phyloP scores from a whole-genome alignment of 1,140 invertebrate species.

The Micrasema longulum region DNA sequence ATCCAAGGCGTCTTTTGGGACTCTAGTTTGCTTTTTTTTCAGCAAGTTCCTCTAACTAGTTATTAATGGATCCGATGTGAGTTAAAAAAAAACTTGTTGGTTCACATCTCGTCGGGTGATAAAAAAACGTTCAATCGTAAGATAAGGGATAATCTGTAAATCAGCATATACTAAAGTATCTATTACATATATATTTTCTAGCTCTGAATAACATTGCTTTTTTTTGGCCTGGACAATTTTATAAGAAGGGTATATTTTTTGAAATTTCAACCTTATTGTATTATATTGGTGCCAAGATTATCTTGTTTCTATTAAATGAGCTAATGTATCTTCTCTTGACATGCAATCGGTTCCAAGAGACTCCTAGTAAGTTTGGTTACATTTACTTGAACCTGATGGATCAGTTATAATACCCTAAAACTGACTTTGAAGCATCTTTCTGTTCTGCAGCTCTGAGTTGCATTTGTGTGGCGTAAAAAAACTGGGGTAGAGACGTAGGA shows the following conservation, averaged over 20 bases:
- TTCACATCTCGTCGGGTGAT: no score
- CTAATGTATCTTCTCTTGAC: conserved; percentile 2
- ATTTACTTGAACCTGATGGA: no score
- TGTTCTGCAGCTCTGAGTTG: conserved; percentile 1
- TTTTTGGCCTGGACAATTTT: conserved; percentile 5
- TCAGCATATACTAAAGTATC: no score
- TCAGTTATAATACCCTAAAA: not conserved
- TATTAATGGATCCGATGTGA: no score
- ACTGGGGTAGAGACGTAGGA: not conserved
- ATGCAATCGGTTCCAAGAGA: not conserved
- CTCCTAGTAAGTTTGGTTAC: not conserved
- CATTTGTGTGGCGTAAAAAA: not conserved
- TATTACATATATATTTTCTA: no score
- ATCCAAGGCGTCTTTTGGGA: no score
- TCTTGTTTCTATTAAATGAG: not conserved
- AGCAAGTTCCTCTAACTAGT: no score
- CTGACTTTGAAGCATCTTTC: not conserved
- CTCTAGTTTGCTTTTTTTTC: no score
- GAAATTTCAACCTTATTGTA: not conserved
- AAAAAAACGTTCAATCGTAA: no score
- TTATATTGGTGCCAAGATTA: conserved; percentile 1
- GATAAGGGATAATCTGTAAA: no score
- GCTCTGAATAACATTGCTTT: no score
- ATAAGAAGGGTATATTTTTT: not conserved
- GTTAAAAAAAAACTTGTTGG: no score